Percentiles rank a stretch among this genome's conserved stretches.
phyloP scores from a whole-genome alignment of 2,113 vertebrate species.

The Zosterops hypoxanthus region DNA sequence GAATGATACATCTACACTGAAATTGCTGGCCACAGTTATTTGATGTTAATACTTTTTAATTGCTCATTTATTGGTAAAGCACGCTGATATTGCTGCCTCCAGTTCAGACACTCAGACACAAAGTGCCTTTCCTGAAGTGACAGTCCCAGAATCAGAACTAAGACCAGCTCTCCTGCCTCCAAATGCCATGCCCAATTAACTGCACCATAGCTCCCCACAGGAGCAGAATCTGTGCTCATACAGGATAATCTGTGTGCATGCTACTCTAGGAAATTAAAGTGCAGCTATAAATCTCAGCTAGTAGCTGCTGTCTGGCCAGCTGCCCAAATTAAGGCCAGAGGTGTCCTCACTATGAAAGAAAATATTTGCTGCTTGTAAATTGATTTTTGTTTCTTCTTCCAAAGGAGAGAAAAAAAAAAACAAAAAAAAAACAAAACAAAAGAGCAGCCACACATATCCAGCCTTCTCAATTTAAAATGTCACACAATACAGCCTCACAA shows the following conservation, averaged over 20 bases:
- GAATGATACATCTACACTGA: neutral
- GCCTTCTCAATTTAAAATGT: constrained; percentile 59
- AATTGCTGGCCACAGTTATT: neutral
- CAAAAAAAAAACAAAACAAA: neutral
- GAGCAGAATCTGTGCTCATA: constrained; percentile 20
- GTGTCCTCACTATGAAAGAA: constrained; percentile 51
- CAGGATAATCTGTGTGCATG: constrained; percentile 36
- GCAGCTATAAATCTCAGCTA: constrained; percentile 53
- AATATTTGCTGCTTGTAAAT: constrained; percentile 65
- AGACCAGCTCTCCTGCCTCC: constrained; percentile 28
- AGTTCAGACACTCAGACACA: neutral
- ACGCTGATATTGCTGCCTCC: neutral
- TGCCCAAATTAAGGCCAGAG: constrained; percentile 62
- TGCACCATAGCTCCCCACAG: constrained; percentile 19
- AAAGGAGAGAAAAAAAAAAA: neutral
- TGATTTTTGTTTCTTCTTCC: constrained; percentile 60
- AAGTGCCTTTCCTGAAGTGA: neutral
- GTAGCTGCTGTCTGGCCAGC: constrained; percentile 48
- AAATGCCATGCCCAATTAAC: constrained; percentile 57
- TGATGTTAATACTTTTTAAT: constrained; percentile 44
- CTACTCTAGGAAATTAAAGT: constrained; percentile 58
- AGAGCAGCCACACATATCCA: neutral
- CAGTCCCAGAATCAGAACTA: constrained; percentile 16
- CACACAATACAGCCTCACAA: constrained; percentile 19
- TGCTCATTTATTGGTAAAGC: constrained; percentile 28